Conservation (phyloP, 2,888 invertebrate species). For the Neoascia interrupta region DNA sequence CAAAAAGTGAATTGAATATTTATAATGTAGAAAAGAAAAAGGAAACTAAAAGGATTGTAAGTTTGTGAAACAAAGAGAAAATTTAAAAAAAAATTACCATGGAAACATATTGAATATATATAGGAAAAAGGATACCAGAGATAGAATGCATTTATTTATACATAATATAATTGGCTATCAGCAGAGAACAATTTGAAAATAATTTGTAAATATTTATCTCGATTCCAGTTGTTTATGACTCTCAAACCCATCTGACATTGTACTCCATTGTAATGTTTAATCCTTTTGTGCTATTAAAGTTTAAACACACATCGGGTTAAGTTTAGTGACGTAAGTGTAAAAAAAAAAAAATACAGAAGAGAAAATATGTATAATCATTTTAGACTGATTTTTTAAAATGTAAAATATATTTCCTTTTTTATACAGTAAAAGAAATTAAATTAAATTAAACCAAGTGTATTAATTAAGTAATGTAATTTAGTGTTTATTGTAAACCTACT, state of each 20-base stretch:
- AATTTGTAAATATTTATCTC: constrained; percentile 43
- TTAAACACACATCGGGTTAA: constrained; percentile 31
- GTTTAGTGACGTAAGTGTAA: constrained; percentile 51
- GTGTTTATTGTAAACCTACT: constrained; percentile 9
- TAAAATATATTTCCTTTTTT: constrained; percentile 37
- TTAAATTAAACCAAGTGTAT: background rate
- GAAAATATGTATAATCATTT: constrained; percentile 38
- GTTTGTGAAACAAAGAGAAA: too few relatives aligned
- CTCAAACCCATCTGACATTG: constrained; percentile 20
- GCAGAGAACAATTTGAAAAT: constrained; percentile 5
- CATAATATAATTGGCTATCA: constrained; percentile 44
- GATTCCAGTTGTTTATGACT: constrained; percentile 46
- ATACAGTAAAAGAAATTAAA: constrained; percentile 12
- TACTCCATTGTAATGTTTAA: constrained; percentile 20
- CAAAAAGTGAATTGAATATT: constrained; percentile 65
- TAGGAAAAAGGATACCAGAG: constrained; percentile 54
- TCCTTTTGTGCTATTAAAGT: constrained; percentile 51
- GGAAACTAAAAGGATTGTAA: constrained; percentile 25
- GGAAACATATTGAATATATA: constrained; percentile 6
- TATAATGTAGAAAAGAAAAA: constrained; percentile 52
- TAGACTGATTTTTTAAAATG: constrained; percentile 66
- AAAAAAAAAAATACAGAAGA: constrained; percentile 18
- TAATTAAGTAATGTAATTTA: constrained; percentile 13
- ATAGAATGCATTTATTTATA: constrained; percentile 66
- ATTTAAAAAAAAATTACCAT: too few relatives aligned